These are phyloP conservation scores for Lerema accius DNA, from an alignment of 1,140 invertebrate species.

Conservation along the genomic window DNA sequence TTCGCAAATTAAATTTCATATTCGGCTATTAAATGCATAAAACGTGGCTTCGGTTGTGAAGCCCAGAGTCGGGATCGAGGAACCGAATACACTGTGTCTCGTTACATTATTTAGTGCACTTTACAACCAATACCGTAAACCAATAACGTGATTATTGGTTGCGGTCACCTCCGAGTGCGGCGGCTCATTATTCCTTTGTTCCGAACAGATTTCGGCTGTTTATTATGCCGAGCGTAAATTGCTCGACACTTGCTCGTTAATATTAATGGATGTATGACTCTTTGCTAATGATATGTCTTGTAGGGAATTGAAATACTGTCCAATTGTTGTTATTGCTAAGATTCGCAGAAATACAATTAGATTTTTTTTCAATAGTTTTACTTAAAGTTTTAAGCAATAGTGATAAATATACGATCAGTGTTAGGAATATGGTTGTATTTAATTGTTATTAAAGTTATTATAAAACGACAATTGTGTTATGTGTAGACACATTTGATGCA, in stretches of 20 bases:
- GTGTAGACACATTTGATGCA: too few species aligned
- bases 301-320: too few species aligned
- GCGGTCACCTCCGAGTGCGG: slow-evolving; percentile 43
- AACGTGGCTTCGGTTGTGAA: slow-evolving; percentile 42
- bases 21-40: slow-evolving; percentile 54
- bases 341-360: too few species aligned
- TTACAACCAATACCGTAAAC: slow-evolving; percentile 47
- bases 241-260: background rate
- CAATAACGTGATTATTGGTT: slow-evolving; percentile 58
- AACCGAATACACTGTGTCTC: slow-evolving; percentile 22
- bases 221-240: slow-evolving; percentile 17
- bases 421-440: too few species aligned
- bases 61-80: slow-evolving; percentile 20
- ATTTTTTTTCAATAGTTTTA: too few species aligned
- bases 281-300: background rate
- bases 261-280: too few species aligned
- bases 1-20: slow-evolving; percentile 72
- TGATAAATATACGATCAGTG: too few species aligned
- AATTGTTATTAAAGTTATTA: too few species aligned
- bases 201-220: slow-evolving; percentile 16
- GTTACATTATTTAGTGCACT: slow-evolving; percentile 67
- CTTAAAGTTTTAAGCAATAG: too few species aligned
- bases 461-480: too few species aligned
- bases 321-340: too few species aligned
- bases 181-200: slow-evolving; percentile 32